Percentiles rank a stretch among this genome's conserved stretches.
These are phyloP conservation scores for Calephelis perditalis DNA, from an alignment of 2,888 invertebrate species.

Conservation along the genomic window DNA sequence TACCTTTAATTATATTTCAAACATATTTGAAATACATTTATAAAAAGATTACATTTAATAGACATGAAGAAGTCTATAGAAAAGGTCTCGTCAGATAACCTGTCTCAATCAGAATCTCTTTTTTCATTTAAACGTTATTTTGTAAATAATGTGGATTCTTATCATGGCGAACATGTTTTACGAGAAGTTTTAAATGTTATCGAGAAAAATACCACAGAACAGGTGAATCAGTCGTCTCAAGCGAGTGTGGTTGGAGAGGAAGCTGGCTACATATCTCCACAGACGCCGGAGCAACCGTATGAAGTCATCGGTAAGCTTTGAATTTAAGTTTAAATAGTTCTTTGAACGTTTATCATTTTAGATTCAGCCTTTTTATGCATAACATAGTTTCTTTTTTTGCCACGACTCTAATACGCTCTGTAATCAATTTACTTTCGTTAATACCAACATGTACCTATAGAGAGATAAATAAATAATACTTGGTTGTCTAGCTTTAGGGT, in stretches of 20 bases:
- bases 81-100: constrained; percentile 40
- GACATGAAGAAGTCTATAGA: constrained; percentile 37
- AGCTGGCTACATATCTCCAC: constrained; percentile 35
- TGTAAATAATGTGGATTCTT: constrained; percentile 80
- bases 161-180: constrained; percentile 70
- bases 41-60: constrained; percentile 3
- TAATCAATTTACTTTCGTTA: no score
- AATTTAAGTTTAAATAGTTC: no score
- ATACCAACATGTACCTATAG: no score
- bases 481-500: no score
- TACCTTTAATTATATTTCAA: not conserved
- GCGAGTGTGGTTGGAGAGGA: constrained; percentile 48
- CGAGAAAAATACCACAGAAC: constrained; percentile 40
- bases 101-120: constrained; percentile 28
- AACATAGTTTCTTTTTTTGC: no score
- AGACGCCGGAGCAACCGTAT: constrained; percentile 46
- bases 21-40: not conserved
- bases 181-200: constrained; percentile 53
- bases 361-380: no score
- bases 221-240: constrained; percentile 39
- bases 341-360: no score
- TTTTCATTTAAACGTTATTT: constrained; percentile 76
- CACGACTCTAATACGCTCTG: no score
- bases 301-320: constrained; percentile 56
- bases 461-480: no score